These are phyloP conservation scores for Charanyca ferruginea DNA, from an alignment of 2,888 invertebrate genomes.

Conservation along the genomic window DNA sequence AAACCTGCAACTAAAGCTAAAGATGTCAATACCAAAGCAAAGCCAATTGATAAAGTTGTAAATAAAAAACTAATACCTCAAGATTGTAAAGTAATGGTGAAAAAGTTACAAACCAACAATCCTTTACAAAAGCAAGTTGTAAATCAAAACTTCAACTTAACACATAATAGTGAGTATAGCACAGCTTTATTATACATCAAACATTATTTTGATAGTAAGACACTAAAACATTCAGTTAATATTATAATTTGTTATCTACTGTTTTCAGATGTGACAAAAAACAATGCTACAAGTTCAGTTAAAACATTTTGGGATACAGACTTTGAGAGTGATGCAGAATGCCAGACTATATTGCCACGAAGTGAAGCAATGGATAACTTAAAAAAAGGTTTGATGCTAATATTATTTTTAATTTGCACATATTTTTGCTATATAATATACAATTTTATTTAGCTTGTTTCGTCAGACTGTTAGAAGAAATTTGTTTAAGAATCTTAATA, in stretches of 20 bases:
- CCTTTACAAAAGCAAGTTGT: constrained; percentile 26
- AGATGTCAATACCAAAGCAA: constrained; percentile 38
- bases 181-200: not conserved
- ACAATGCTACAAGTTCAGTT: constrained; percentile 62
- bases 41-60: constrained; percentile 32
- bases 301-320: constrained; percentile 85
- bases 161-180: constrained; percentile 45
- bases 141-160: constrained; percentile 23
- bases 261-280: constrained; percentile 61
- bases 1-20: constrained; percentile 36
- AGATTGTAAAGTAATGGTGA: constrained; percentile 44
- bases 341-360: constrained; percentile 49
- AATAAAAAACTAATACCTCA: constrained; percentile 14
- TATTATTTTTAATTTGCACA: not conserved
- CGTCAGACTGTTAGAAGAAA: no score
- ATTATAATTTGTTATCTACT: constrained; percentile 15
- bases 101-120: constrained; percentile 23
- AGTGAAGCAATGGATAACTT: constrained; percentile 56
- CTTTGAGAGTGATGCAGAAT: constrained; percentile 81
- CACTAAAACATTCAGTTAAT: no score
- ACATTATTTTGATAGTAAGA: no score
- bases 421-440: no score
- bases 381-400: constrained; percentile 47
- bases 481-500: not conserved
- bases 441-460: no score